Percentiles rank a stretch among this genome's conserved stretches.
phyloP scores from a whole-genome alignment of 1,140 invertebrate species.

The Drosophila albomicans region DNA sequence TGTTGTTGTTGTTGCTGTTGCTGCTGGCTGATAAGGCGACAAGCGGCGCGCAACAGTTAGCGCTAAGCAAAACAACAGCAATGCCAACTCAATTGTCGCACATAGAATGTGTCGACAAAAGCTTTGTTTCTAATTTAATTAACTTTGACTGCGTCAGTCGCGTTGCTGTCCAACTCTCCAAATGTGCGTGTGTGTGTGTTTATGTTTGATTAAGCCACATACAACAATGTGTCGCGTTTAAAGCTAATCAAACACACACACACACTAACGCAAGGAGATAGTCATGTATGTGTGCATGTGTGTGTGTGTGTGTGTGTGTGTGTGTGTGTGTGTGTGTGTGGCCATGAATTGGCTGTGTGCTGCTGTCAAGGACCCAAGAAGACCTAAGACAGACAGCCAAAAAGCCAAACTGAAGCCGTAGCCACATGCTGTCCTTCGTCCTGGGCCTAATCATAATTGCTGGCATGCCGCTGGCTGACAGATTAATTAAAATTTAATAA shows the following conservation, averaged over 20 bases:
- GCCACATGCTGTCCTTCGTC: conserved; percentile 32
- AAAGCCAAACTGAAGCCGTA: not conserved
- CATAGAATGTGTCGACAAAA: conserved; percentile 52
- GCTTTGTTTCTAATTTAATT: conserved; percentile 82
- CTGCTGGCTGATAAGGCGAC: conserved; percentile 40
- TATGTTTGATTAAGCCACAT: conserved; percentile 56
- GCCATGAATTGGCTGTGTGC: conserved; percentile 34
- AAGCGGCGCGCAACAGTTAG: conserved; percentile 58
- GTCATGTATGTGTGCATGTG: conserved; percentile 25
- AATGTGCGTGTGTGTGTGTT: conserved; percentile 25
- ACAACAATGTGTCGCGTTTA: conserved; percentile 26
- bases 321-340: conserved; percentile 12
- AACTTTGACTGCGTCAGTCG: conserved; percentile 63
- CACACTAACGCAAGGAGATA: conserved; percentile 9
- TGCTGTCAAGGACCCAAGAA: conserved; percentile 50
- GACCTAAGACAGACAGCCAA: conserved; percentile 32
- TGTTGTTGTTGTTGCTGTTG: conserved; percentile 20
- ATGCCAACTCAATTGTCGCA: conserved; percentile 40
- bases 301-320: no score
- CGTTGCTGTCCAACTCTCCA: not conserved
- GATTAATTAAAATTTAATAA: conserved; percentile 81
- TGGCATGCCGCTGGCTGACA: conserved; percentile 44
- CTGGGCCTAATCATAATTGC: conserved; percentile 42
- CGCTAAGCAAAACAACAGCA: conserved; percentile 28
- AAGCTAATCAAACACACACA: conserved; percentile 60